A percentile compares a stretch with the other conserved stretches of the same genome.
phyloP scores from a whole-genome alignment of 2,888 invertebrate genomes.

The Pycnomerus fuliginosus region DNA sequence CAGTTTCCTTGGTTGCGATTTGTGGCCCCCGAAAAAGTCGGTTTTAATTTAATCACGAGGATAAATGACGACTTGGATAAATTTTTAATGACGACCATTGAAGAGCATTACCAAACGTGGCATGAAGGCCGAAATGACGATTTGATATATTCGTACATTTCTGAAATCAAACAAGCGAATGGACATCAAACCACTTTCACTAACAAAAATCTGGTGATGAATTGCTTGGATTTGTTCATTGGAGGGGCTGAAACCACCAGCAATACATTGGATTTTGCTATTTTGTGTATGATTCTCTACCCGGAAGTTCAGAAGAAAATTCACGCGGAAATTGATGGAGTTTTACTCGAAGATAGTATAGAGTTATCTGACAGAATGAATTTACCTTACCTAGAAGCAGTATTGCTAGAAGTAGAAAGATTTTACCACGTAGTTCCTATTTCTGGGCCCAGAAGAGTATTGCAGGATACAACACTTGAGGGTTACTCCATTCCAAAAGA shows the following conservation, averaged over 20 bases:
- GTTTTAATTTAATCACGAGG: slow-evolving; percentile 60
- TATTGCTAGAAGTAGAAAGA: slow-evolving; percentile 56
- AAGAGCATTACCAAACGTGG: slow-evolving; percentile 57
- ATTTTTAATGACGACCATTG: slow-evolving; percentile 60
- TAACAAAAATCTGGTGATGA: slow-evolving; percentile 61
- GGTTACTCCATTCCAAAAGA: slow-evolving; percentile 56
- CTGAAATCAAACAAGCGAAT: slow-evolving; percentile 57
- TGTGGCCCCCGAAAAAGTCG: slow-evolving; percentile 61
- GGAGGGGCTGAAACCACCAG: slow-evolving; percentile 72
- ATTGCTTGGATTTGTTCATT: slow-evolving; percentile 67
- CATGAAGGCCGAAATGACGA: slow-evolving; percentile 55
- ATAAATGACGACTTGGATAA: slow-evolving; percentile 58
- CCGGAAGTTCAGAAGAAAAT: slow-evolving; percentile 59
- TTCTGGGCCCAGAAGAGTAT: slow-evolving; percentile 56
- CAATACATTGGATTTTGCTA: slow-evolving; percentile 62
- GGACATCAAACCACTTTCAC: slow-evolving; percentile 49
- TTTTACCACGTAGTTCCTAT: slow-evolving; percentile 53
- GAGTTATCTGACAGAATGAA: slow-evolving; percentile 47
- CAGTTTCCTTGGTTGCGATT: slow-evolving; percentile 65
- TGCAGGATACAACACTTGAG: slow-evolving; percentile 56
- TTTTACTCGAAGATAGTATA: slow-evolving; percentile 50
- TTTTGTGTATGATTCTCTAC: slow-evolving; percentile 61
- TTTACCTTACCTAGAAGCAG: slow-evolving; percentile 58
- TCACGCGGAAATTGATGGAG: slow-evolving; percentile 57
- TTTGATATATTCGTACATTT: slow-evolving; percentile 64